These are phyloP conservation scores for Lasaia peninsularis DNA, from an alignment of 1,140 invertebrate genomes.

Conservation along the genomic window DNA sequence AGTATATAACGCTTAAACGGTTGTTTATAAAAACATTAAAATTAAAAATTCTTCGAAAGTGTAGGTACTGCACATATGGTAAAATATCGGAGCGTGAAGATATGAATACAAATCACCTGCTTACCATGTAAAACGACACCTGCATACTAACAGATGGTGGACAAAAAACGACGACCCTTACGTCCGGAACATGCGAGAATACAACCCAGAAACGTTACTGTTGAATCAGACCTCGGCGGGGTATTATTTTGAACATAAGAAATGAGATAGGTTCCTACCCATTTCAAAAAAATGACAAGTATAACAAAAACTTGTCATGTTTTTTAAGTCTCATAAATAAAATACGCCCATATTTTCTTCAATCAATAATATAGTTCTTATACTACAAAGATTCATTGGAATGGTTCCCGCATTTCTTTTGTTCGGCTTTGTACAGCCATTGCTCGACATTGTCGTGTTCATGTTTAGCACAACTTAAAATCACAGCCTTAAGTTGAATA, in stretches of 20 bases:
- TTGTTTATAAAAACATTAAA: too few relatives aligned
- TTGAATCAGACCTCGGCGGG: background rate
- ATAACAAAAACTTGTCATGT: too few relatives aligned
- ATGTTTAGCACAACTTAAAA: too few relatives aligned
- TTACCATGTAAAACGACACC: slow-evolving; percentile 64
- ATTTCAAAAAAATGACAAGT: background rate
- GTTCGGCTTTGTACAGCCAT: too few relatives aligned
- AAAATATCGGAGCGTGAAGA: slow-evolving; percentile 20
- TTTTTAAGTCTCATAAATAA: too few relatives aligned
- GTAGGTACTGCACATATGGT: slow-evolving; percentile 1
- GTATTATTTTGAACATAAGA: background rate
- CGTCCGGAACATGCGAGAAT: slow-evolving; percentile 30
- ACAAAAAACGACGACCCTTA: slow-evolving; percentile 54
- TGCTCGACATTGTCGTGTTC: too few relatives aligned
- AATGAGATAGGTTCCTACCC: background rate
- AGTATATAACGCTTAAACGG: too few relatives aligned
- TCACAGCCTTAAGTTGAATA: too few relatives aligned
- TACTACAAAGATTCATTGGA: too few relatives aligned
- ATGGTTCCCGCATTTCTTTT: too few relatives aligned
- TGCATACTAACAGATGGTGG: slow-evolving; percentile 57
- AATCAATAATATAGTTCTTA: too few relatives aligned
- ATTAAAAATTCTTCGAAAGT: background rate
- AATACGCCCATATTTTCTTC: too few relatives aligned
- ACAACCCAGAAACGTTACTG: slow-evolving; percentile 15
- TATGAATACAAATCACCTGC: slow-evolving; percentile 67